Percentiles rank a stretch among this genome's conserved stretches.
Evolutionary conservation across 2,888 invertebrate species (phyloP).

Genomic region (Lissonota sp.): DNA sequence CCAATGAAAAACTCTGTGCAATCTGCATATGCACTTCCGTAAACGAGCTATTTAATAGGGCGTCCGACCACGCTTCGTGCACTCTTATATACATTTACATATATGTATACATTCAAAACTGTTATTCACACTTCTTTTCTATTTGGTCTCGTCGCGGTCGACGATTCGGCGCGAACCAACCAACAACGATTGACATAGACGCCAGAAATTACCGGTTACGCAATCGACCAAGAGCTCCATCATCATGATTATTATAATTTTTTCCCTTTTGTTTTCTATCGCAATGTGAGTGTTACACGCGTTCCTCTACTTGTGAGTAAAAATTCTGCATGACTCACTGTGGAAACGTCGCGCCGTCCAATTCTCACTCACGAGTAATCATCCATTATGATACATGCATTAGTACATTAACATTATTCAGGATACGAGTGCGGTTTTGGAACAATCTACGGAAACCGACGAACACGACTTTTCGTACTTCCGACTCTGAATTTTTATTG

Average conservation of each 20-base stretch:
- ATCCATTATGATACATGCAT: conserved; percentile 19
- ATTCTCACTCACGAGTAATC: neutral
- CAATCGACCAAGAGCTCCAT: conserved; percentile 36
- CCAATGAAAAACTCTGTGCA: conserved; percentile 10
- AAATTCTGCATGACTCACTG: conserved; percentile 24
- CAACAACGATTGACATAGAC: conserved; percentile 3
- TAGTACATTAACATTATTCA: no score
- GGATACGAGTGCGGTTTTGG: conserved; percentile 2
- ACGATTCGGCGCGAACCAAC: conserved; percentile 8
- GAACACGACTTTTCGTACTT: neutral
- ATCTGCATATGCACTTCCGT: conserved; percentile 58
- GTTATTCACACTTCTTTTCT: conserved; percentile 42
- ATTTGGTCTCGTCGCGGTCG: conserved; percentile 1
- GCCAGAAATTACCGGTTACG: conserved; percentile 31
- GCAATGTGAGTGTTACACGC: neutral
- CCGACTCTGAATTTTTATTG: no score
- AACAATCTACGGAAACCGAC: conserved; percentile 30
- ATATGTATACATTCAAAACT: neutral
- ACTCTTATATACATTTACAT: no score
- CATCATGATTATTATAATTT: neutral
- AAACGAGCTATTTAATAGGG: conserved; percentile 23
- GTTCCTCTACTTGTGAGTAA: neutral
- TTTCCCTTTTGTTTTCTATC: conserved; percentile 35
- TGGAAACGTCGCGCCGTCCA: conserved; percentile 14
- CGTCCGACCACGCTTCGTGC: no score